phyloP scores from a whole-genome alignment of 2,797 vertebrate genomes.

The Cheirogaleus major region DNA sequence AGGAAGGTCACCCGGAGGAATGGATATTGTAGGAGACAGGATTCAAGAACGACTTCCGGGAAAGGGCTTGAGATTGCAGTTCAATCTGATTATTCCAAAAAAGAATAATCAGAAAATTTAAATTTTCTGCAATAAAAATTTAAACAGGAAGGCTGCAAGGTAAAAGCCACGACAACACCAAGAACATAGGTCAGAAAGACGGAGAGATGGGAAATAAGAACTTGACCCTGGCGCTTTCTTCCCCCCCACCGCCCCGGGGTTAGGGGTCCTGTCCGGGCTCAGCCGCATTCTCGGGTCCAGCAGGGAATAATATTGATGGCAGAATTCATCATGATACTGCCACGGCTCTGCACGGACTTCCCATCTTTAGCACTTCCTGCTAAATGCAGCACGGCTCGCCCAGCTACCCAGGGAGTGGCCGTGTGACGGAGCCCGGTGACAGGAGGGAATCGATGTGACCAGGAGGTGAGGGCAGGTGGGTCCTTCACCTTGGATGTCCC shows the following conservation, averaged over 20 bases:
- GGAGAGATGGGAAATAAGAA: not conserved
- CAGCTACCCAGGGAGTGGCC: not conserved
- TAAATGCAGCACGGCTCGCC: not conserved
- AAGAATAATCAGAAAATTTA: not conserved
- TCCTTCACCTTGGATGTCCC: not conserved
- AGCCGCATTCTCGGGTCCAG: not conserved
- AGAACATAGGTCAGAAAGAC: not conserved
- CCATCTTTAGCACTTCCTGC: not conserved
- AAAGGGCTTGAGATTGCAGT: no score
- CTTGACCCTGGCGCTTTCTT: not conserved
- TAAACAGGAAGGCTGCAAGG: not conserved
- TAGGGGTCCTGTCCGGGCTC: not conserved
- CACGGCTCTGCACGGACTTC: no score
- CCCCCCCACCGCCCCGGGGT: not conserved
- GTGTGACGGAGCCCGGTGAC: not conserved
- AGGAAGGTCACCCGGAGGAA: not conserved
- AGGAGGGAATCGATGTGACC: fast-evolving
- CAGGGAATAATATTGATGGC: not conserved
- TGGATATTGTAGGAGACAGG: not conserved
- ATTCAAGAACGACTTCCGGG: not conserved
- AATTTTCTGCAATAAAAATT: not conserved
- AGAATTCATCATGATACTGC: not conserved
- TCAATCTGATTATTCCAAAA: no score
- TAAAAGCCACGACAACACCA: not conserved
- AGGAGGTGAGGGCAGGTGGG: not conserved